Evolutionary conservation across 1,140 invertebrate species (phyloP), one percentile per base, ranked within the genome.

Genomic region (Steinernema khuongi): DNA sequence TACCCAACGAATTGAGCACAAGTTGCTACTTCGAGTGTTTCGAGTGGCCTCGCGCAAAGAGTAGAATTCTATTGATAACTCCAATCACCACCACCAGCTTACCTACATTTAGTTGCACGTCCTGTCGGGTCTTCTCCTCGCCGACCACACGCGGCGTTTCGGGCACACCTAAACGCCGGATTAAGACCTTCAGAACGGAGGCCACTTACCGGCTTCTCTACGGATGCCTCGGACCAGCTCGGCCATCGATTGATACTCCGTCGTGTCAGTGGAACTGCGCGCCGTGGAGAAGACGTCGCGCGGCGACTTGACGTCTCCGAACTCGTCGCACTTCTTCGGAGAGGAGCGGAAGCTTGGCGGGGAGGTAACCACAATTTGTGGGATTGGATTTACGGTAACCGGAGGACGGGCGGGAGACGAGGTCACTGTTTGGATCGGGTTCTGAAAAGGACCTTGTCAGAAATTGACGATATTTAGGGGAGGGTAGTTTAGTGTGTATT

Each of bases 21-120:
- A n/a, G n/a, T n/a, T n/a, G n/a, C n/a, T n/a, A n/a, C n/a, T n/a
- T n/a, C n/a, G n/a, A n/a, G n/a, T n/a, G n/a, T n/a, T n/a, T n/a
- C n/a, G n/a, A n/a, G n/a, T n/a, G n/a, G n/a, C n/a, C n/a, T n/a
- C n/a, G n/a, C n/a, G n/a, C n/a, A n/a, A n/a, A n/a, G n/a, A n/a
- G n/a, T n/a, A n/a, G n/a, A n/a, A n/a, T n/a, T n/a, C n/a, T n/a
- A n/a, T n/a, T n/a, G n/a, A n/a, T n/a, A n/a, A n/a, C n/a, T n/a
- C n/a, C n/a, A n/a, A n/a, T n/a, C n/a, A n/a, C n/a, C n/a, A n/a
- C n/a, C n/a, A n/a, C n/a, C n/a, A n/a, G 50, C 50, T 60, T 60
- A 60, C 50, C 50, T 60, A 60, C 50, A 60, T 60, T 60, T 60
- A 60, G 50, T 26, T 60, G 50, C 26, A 60, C 50, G 4, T 14